Evolutionary conservation across 2,113 vertebrate genomes (phyloP).

Genomic region (Parus major): DNA sequence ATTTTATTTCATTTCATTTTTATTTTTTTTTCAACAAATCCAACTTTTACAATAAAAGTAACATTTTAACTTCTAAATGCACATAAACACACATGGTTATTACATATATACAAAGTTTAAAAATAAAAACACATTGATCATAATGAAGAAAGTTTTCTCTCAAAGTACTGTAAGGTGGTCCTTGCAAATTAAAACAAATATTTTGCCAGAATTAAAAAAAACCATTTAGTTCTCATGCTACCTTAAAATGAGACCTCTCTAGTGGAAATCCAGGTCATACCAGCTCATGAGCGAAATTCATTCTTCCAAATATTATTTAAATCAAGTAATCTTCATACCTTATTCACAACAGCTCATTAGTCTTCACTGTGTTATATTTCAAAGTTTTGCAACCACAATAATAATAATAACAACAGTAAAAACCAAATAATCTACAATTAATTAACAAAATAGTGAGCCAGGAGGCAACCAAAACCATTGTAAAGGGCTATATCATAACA

Average conservation of each 20-base stretch:
- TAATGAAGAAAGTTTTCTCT: neutral
- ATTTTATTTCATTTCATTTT: too few species aligned
- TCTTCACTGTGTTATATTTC: neutral
- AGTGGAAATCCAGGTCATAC: neutral
- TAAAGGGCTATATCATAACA: neutral
- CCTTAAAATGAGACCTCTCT: neutral
- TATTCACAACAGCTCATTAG: neutral
- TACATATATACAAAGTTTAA: neutral
- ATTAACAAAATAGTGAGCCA: neutral
- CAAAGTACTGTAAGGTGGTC: neutral
- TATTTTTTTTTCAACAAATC: neutral
- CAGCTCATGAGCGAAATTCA: neutral
- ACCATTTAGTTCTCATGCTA: fast-evolving
- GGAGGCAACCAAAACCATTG: neutral
- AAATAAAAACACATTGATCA: neutral
- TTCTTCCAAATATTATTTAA: neutral
- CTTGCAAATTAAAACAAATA: neutral
- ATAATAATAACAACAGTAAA: neutral
- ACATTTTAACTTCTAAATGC: neutral
- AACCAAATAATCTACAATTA: neutral
- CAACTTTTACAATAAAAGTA: neutral
- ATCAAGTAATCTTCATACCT: neutral
- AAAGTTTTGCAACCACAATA: neutral
- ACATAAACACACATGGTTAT: neutral
- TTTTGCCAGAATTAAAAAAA: neutral